Conservation (phyloP, 2,888 invertebrate genomes). For the Amphiduros pacificus region DNA sequence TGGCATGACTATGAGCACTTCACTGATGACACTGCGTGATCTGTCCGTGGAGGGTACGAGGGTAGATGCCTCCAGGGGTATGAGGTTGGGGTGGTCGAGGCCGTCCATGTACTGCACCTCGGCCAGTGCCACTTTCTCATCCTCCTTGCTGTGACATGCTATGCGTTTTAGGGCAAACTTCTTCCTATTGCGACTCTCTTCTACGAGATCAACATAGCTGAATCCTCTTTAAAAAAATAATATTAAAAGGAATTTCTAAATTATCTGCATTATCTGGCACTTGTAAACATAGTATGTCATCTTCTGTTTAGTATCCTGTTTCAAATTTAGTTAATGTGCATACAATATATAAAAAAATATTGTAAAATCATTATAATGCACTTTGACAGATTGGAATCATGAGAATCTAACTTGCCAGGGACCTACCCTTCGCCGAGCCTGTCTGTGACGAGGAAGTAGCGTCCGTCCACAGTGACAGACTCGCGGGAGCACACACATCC, state of each 20-base stretch:
- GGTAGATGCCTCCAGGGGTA: conserved; percentile 72
- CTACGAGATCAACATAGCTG: conserved; percentile 77
- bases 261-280: too few relatives aligned
- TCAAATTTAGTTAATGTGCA: too few relatives aligned
- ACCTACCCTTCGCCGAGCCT: conserved; percentile 9
- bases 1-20: conserved; percentile 75
- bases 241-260: too few relatives aligned
- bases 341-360: too few relatives aligned
- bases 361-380: neutral
- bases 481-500: conserved; percentile 5
- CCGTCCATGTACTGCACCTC: conserved; percentile 76
- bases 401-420: neutral
- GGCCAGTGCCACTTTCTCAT: conserved; percentile 70
- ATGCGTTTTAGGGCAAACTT: conserved; percentile 79
- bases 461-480: neutral
- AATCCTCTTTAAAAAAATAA: conserved; percentile 69
- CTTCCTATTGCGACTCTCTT: conserved; percentile 69
- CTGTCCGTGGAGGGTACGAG: conserved; percentile 58
- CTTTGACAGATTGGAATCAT: neutral
- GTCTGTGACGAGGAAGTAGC: neutral
- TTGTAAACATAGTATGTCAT: too few relatives aligned
- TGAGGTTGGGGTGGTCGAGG: conserved; percentile 74
- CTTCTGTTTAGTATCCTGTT: too few relatives aligned
- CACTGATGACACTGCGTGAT: conserved; percentile 63
- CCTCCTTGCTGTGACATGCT: conserved; percentile 77